Evolutionary conservation across 2,113 vertebrate species (phyloP), one percentile per base, ranked within the genome.

Genomic region (Burhinus bistriatus): DNA sequence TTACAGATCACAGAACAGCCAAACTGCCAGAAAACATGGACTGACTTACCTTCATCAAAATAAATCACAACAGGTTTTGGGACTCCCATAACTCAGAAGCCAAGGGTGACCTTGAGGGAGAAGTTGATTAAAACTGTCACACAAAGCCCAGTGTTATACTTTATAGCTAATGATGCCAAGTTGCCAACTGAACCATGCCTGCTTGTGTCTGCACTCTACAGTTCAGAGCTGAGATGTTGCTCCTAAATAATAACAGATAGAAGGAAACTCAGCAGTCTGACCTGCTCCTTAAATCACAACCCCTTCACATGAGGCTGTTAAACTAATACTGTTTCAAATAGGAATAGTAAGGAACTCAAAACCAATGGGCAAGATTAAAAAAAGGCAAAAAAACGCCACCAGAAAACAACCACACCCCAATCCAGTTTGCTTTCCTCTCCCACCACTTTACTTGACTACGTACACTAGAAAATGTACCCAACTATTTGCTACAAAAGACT

Each of bases 61-160:
- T 96, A 97, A 97, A 98, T 97, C 96, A 97, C 86, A 92, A 36
- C 93, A 97, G 90, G 76, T 95, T 95, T 82, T 70, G 92, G 90
- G 78, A 95, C 94, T 94, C 92, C 83, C 90, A 93, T 94, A 97
- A 97, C 91, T 97, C 96, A 96, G 83, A 94, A 96, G 79, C 69
- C 71, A 88, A 96, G 87, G 94, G 95, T 97, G 97, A 98, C 97
- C 97, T 98, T 97, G 97, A 90, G 79, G 78, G 65, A 97, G 90
- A 96, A 97, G 96, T 94, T 97, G 97, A 97, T 98, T 97, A 95
- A 87, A 98, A 68, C 90, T 96, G 96, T 94, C 96, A 97, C 81
- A 92, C 66, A 90, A 64, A 95, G 87, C 87, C 90, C 94, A 85
- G 82, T 1, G 6, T 96, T 95, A 75, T 81, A 84, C 69, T 96